Evolutionary conservation across 2,888 invertebrate genomes (phyloP), one percentile per base, ranked within the genome.

Genomic region (Drosophila prolongata): DNA sequence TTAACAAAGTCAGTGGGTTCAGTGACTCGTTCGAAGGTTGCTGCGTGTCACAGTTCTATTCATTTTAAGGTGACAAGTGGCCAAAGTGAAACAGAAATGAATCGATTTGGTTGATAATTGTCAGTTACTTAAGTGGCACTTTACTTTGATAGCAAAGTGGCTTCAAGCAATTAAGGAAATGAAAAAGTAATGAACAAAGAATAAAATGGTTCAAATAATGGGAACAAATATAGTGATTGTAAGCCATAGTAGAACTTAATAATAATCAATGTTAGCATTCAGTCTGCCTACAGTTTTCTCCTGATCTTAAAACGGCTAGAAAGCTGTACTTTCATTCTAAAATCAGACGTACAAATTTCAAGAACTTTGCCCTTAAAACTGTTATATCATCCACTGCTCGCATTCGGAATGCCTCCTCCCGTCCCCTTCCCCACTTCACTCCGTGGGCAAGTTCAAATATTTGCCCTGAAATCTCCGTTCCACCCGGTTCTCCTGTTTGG

Each of bases 401-500:
- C 6, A 27, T 37, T 44, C 9, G 16, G n/a, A 43, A 42, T 37
- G 19, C 11, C 24, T 3, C 6, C n/a, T 6, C 40, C 30, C 19
- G 11, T 10, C 14, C 11, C 10, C 14, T 13, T n/a, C 16, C 14
- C 14, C 46, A 10, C 9, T 3, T 16, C 0, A 47, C 10, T 13
- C 38, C 34, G 9, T 24, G 13, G 46, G 8, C 66, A 49, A 42
- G 53, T 49, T 70, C 38, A 69, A 59, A 47, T 50, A 61, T 55
- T 70, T 70, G 34, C 54, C 46, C 16, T 9, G 16, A n/a, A 34
- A 47, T 47, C 27, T 24, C 40, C 66, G 16, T 27, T 1, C 19
- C 62, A 11, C 43, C n/a, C 58, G 49, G 55, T 52, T 42, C 68
- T 57, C 47, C 43, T 62, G 50, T 49, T 66, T 54, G n/a, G 43